phyloP scores from a whole-genome alignment of 2,888 invertebrate genomes.

The Heteropelma amictum region DNA sequence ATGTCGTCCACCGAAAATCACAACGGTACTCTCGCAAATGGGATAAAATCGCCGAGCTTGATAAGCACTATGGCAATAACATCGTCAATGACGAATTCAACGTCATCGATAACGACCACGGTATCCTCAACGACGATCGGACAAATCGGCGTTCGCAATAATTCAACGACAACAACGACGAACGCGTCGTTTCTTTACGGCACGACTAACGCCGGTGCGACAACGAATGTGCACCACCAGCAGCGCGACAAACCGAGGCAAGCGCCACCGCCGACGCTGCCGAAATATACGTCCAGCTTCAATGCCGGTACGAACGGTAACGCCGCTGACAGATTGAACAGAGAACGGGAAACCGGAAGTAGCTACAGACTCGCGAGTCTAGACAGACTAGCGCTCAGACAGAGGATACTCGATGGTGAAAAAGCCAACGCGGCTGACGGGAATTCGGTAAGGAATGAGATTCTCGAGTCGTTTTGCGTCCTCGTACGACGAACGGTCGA shows the following conservation, averaged over 20 bases:
- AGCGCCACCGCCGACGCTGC: slow-evolving; percentile 88
- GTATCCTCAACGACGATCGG: slow-evolving; percentile 56
- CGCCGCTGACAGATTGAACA: slow-evolving; percentile 80
- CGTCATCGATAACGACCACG: slow-evolving; percentile 56
- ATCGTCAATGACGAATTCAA: slow-evolving; percentile 55
- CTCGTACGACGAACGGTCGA: too few relatives aligned
- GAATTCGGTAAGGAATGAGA: slow-evolving; percentile 71
- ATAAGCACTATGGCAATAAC: slow-evolving; percentile 57
- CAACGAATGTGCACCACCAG: too few relatives aligned
- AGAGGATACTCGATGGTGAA: slow-evolving; percentile 88
- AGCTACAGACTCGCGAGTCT: slow-evolving; percentile 89
- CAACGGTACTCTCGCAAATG: slow-evolving; percentile 73
- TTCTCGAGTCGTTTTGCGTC: too few relatives aligned
- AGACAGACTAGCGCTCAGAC: slow-evolving; percentile 89
- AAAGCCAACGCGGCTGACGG: slow-evolving; percentile 77
- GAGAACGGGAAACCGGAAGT: slow-evolving; percentile 86
- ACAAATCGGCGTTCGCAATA: slow-evolving; percentile 35
- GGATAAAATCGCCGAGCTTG: slow-evolving; percentile 68
- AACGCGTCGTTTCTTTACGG: slow-evolving; percentile 75
- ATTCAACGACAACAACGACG: slow-evolving; percentile 65
- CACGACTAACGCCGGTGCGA: slow-evolving; percentile 69
- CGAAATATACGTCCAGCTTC: slow-evolving; percentile 89
- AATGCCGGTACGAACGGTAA: slow-evolving; percentile 84
- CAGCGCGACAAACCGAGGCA: slow-evolving; percentile 80
- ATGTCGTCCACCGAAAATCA: slow-evolving; percentile 69